A percentile compares a stretch with the other conserved stretches of the same genome.
Conservation (phyloP, 2,888 invertebrate species). For the Shargacucullia verbasci region DNA sequence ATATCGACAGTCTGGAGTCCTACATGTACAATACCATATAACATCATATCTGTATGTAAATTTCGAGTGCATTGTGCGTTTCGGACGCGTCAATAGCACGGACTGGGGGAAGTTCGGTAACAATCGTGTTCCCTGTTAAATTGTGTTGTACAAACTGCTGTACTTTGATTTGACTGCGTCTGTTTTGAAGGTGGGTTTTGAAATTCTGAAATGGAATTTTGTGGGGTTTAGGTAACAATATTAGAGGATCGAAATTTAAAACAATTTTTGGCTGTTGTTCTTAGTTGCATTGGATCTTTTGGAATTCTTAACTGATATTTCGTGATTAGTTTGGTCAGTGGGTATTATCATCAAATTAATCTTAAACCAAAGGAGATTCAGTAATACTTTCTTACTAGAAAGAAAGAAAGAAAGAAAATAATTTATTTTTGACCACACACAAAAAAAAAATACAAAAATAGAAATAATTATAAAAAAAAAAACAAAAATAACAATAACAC, state of each 20-base stretch:
- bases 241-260: neutral
- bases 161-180: slow-evolving; percentile 49
- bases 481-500: too few relatives aligned
- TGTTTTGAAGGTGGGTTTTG: slow-evolving; percentile 44
- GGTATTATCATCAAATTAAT: too few relatives aligned
- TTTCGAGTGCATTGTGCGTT: slow-evolving; percentile 75
- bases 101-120: slow-evolving; percentile 62
- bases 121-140: slow-evolving; percentile 75
- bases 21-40: slow-evolving; percentile 11
- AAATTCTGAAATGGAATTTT: neutral
- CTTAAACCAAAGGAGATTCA: too few relatives aligned
- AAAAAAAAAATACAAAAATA: too few relatives aligned
- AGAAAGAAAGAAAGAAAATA: too few relatives aligned
- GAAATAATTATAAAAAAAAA: too few relatives aligned
- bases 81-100: slow-evolving; percentile 61
- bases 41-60: slow-evolving; percentile 74
- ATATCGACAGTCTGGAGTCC: slow-evolving; percentile 40
- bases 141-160: slow-evolving; percentile 64
- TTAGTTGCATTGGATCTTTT: too few relatives aligned
- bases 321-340: too few relatives aligned
- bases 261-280: too few relatives aligned
- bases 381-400: too few relatives aligned
- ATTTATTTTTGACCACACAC: too few relatives aligned
- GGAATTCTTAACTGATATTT: too few relatives aligned
- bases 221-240: neutral